These are phyloP conservation scores for Dicentrarchus labrax DNA, from an alignment of 2,113 vertebrate genomes.

Conservation along the genomic window DNA sequence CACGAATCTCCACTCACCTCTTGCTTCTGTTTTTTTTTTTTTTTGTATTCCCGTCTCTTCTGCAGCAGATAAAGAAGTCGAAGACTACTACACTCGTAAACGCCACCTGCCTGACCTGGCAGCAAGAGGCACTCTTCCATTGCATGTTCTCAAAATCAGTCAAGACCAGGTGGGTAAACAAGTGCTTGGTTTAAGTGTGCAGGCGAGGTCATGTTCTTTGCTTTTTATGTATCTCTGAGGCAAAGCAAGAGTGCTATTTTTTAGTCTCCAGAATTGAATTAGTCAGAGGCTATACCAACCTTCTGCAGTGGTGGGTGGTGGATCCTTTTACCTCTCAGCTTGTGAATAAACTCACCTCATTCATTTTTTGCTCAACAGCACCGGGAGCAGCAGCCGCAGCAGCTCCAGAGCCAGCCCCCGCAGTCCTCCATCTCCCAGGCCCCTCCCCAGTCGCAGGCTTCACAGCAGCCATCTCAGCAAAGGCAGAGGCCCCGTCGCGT, in stretches of 20 bases:
- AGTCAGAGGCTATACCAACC: constrained; percentile 2
- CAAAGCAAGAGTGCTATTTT: constrained; percentile 9
- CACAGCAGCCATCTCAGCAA: constrained; percentile 81
- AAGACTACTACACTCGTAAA: constrained; percentile 96
- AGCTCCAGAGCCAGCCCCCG: constrained; percentile 75
- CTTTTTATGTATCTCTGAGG: constrained; percentile 19
- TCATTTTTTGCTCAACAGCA: constrained; percentile 66
- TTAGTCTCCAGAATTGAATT: constrained; percentile 24
- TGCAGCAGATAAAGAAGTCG: constrained; percentile 96
- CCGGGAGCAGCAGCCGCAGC: constrained; percentile 69
- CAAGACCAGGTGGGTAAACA: constrained; percentile 89
- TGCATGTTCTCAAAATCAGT: constrained; percentile 95
- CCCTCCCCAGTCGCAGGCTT: constrained; percentile 72
- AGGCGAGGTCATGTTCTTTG: constrained; percentile 11
- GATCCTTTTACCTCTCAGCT: constrained; percentile 24
- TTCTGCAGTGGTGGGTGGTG: constrained; percentile 21
- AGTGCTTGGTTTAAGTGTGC: constrained; percentile 10
- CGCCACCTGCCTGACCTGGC: constrained; percentile 96
- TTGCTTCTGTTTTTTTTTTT: constrained; percentile 16
- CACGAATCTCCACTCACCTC: constrained; percentile 35
- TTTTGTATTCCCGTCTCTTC: constrained; percentile 38
- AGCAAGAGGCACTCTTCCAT: constrained; percentile 93
- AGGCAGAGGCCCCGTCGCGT: constrained; percentile 92
- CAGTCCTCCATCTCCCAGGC: constrained; percentile 74
- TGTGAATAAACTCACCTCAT: constrained; percentile 54